phyloP scores from a whole-genome alignment of 1,140 invertebrate genomes.

The Leguminivora glycinivorella region DNA sequence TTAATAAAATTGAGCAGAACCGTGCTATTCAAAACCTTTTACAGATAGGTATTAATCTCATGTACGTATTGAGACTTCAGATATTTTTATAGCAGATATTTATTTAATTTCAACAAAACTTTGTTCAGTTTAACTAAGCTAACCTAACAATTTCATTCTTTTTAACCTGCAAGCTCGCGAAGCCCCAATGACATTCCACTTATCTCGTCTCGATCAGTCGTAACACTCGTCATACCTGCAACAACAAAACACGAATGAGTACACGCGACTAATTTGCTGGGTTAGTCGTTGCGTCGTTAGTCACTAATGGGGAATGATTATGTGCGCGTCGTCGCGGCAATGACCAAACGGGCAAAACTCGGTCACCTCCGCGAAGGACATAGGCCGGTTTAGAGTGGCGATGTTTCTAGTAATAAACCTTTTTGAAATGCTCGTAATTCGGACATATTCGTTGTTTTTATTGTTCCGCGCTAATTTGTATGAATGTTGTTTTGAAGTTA shows the following conservation, averaged over 20 bases:
- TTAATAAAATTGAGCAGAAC: too few relatives aligned
- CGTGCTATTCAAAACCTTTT: too few relatives aligned
- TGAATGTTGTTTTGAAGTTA: not conserved
- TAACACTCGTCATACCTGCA: conserved; percentile 10
- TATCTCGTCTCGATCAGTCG: conserved; percentile 1
- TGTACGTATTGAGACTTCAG: too few relatives aligned
- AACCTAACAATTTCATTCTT: too few relatives aligned
- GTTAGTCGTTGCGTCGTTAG: conserved; percentile 15
- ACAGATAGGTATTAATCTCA: too few relatives aligned
- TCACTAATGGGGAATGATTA: conserved; percentile 20
- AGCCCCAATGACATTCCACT: not conserved
- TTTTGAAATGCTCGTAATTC: conserved; percentile 19
- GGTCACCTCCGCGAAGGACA: not conserved
- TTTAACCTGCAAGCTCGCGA: too few relatives aligned
- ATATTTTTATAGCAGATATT: too few relatives aligned
- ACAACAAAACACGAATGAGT: conserved; percentile 20
- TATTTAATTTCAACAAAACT: too few relatives aligned
- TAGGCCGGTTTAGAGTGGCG: not conserved
- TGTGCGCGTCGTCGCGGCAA: not conserved
- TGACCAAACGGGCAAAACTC: not conserved
- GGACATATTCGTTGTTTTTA: conserved; percentile 18
- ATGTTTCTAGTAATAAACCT: conserved; percentile 18
- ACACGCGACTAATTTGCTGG: conserved; percentile 16
- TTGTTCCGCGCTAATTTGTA: not conserved
- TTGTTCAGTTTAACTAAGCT: too few relatives aligned